Conservation (phyloP, 2,888 invertebrate genomes). For the Aphodius sticticus region DNA sequence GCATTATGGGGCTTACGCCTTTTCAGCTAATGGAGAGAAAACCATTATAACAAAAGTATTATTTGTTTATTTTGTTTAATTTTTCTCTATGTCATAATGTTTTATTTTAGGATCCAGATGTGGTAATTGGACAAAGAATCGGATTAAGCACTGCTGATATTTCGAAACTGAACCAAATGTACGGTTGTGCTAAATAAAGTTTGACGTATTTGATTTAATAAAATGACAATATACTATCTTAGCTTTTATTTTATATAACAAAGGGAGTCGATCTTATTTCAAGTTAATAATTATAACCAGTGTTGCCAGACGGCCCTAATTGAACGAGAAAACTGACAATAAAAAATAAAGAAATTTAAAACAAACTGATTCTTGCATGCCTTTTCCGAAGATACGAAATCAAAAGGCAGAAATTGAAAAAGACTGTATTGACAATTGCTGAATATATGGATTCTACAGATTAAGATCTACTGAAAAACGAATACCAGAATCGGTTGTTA, state of each 20-base stretch:
- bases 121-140: constrained; percentile 65
- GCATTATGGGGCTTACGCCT: constrained; percentile 75
- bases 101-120: constrained; percentile 58
- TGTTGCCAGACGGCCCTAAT: too few relatives aligned
- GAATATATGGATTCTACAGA: too few relatives aligned
- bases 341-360: too few relatives aligned
- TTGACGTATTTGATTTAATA: not conserved
- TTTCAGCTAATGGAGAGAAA: constrained; percentile 70
- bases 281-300: not conserved
- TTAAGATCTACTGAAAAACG: too few relatives aligned
- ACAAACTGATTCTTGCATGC: too few relatives aligned
- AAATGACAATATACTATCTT: not conserved
- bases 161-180: constrained; percentile 68
- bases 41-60: constrained; percentile 70
- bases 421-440: too few relatives aligned
- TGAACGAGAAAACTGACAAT: too few relatives aligned
- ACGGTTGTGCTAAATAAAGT: constrained; percentile 47
- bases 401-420: too few relatives aligned
- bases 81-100: constrained; percentile 27
- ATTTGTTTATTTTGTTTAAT: not conserved
- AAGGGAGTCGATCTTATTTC: not conserved
- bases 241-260: not conserved
- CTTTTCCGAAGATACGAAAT: too few relatives aligned
- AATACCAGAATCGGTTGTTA: too few relatives aligned
- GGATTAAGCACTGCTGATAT: constrained; percentile 67